phyloP scores from a whole-genome alignment of 2,113 vertebrate genomes.

The Gnathonemus echidnorhynchus region DNA sequence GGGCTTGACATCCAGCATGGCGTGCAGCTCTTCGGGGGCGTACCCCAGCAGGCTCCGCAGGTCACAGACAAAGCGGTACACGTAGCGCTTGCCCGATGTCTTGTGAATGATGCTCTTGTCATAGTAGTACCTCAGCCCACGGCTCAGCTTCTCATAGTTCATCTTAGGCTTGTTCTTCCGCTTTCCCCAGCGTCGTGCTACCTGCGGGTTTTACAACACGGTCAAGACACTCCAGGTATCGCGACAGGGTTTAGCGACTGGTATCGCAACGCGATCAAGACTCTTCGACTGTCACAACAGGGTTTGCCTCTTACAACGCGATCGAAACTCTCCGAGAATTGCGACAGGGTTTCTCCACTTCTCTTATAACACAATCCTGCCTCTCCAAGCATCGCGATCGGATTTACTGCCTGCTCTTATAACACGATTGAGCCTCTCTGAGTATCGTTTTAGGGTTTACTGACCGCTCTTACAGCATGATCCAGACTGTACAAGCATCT shows the following conservation, averaged over 20 bases:
- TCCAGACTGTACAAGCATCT: neutral
- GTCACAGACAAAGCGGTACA: slow-evolving; percentile 98
- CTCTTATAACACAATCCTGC: neutral
- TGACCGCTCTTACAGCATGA: neutral
- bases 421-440: too few relatives aligned
- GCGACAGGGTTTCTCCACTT: neutral
- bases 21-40: slow-evolving; percentile 89
- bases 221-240: neutral
- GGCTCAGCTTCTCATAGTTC: slow-evolving; percentile 99
- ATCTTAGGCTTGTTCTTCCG: slow-evolving; percentile 99
- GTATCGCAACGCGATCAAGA: neutral
- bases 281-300: neutral
- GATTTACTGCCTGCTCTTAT: neutral
- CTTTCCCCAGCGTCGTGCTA: slow-evolving; percentile 95
- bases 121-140: slow-evolving; percentile 94
- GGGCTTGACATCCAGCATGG: slow-evolving; percentile 95
- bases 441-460: neutral
- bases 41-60: slow-evolving; percentile 96
- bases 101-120: slow-evolving; percentile 99
- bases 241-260: neutral
- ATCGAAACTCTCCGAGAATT: neutral
- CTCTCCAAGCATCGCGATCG: neutral
- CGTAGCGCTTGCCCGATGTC: slow-evolving; percentile 93
- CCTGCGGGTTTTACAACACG: slow-evolving; percentile 51
- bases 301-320: neutral